Evolutionary conservation across 2,888 invertebrate genomes (phyloP), one percentile per base, ranked within the genome.

Genomic region (Mythimna vitellina): DNA sequence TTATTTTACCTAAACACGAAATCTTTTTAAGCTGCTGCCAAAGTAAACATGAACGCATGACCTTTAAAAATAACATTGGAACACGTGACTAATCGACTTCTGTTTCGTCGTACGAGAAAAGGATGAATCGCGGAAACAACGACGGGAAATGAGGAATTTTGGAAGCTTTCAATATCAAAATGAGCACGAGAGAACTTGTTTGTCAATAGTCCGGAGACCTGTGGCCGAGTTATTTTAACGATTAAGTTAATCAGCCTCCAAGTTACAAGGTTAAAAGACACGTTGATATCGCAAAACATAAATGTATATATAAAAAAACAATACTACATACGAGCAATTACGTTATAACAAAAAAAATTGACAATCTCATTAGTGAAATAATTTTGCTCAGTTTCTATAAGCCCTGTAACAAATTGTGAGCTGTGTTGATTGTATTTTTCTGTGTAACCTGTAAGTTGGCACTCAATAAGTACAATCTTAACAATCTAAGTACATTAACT

Each of bases 401-500:
- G 56, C 60, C 79, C 82, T 56, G 60, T 61, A 73, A 49, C 54
- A 35, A 29, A 70, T 17, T 32, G 42, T 65, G 80, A 79, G 64
- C 74, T 29, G 42, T 29, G 42, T 66, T 63, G 56, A 54, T 69
- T 63, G 64, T 62, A 42, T 51, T 53, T 76, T 69, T 32, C 29
- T 61, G 73, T 81, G 82, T 84, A 72, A 80, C 72, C 65, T 70
- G 78, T 74, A 81, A 80, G 78, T 89, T 89, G 86, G 88, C 89
- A 89, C 87, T 86, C 86, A 84, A 89, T 92, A 92, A 92, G 91
- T 92, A 93, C 90, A 88, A 85, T 81, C 86, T 87, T 89, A 87
- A 79, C 63, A 76, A 75, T 80, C 85, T 91, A 91, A 92, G 89
- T 92, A 92, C 91, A 89, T 84, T 84, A 82, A 81, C 74, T 83